Evolutionary conservation across 2,888 invertebrate genomes (phyloP).

Genomic region (Euplexia lucipara): DNA sequence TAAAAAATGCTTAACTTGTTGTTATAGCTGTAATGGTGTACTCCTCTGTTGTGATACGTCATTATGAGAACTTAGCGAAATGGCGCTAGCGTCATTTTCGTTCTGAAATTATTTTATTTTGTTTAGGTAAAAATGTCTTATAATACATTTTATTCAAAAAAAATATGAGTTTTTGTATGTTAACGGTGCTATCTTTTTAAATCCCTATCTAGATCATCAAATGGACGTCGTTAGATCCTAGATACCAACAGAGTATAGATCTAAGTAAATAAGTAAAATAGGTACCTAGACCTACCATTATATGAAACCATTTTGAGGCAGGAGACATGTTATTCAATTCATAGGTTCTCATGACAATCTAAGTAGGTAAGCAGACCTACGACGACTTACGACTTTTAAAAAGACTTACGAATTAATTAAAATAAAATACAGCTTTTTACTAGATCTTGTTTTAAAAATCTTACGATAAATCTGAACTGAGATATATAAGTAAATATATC

Average conservation of each 20-base stretch:
- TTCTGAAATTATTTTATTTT: constrained; percentile 30
- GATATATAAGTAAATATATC: not conserved
- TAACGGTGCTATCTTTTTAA: too few species aligned
- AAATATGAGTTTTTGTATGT: too few species aligned
- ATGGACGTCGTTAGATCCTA: too few species aligned
- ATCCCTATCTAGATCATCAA: too few species aligned
- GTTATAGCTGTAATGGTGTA: accelerated
- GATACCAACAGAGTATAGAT: too few species aligned
- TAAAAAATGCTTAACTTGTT: constrained; percentile 12
- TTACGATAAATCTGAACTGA: not conserved
- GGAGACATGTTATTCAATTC: too few species aligned
- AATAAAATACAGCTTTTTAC: not conserved
- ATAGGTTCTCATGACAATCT: not conserved
- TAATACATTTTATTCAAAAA: too few species aligned
- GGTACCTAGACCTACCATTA: too few species aligned
- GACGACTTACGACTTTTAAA: not conserved
- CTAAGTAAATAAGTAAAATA: too few species aligned
- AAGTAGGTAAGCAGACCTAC: too few species aligned
- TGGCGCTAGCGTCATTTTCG: constrained; percentile 31
- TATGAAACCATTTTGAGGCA: too few species aligned
- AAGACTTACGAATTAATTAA: not conserved
- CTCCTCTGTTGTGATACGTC: not conserved
- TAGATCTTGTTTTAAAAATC: not conserved
- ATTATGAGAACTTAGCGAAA: not conserved
- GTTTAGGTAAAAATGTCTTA: too few species aligned